These are phyloP conservation scores for Liasis olivaceus DNA, from an alignment of 2,797 vertebrate species.

Conservation along the genomic window DNA sequence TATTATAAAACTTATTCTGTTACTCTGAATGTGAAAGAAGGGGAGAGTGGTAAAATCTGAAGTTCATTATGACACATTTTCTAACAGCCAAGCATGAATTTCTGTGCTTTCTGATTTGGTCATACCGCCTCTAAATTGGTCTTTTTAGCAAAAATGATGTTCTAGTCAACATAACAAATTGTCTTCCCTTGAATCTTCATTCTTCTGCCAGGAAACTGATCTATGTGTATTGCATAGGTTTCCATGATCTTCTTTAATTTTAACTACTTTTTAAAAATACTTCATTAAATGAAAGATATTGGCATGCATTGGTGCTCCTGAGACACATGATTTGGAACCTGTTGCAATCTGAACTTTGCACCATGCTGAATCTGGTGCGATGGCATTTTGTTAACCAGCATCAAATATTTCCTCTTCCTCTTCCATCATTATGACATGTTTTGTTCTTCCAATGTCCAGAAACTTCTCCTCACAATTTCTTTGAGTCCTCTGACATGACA, in stretches of 20 bases:
- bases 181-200: neutral
- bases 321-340: neutral
- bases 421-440: neutral
- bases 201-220: neutral
- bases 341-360: neutral
- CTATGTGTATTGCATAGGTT: too few species aligned
- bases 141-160: neutral
- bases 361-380: neutral
- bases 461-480: neutral
- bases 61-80: too few species aligned
- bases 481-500: neutral
- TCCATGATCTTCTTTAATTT: too few species aligned
- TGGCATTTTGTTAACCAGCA: too few species aligned
- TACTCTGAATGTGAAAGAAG: too few species aligned
- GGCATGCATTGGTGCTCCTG: neutral
- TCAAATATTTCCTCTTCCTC: neutral
- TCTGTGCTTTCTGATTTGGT: too few species aligned
- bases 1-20: too few species aligned
- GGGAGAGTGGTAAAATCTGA: too few species aligned
- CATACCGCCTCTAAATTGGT: neutral
- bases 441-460: neutral
- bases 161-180: neutral
- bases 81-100: too few species aligned
- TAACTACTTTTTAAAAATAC: too few species aligned
- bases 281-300: too few species aligned